Conservation (phyloP, 2,797 vertebrate genomes). For the Tragelaphus oryx region DNA sequence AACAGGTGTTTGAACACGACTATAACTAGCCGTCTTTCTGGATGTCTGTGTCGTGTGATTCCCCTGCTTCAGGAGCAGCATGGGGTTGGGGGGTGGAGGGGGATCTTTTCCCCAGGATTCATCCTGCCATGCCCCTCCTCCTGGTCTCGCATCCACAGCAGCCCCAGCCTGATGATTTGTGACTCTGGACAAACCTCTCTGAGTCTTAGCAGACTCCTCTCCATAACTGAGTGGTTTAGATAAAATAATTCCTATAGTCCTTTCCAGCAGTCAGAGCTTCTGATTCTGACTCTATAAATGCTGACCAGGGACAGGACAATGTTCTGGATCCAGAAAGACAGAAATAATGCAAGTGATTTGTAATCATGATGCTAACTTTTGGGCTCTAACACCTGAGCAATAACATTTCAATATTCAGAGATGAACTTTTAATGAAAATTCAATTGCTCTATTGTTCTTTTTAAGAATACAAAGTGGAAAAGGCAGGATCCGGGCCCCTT, state of each 20-base stretch:
- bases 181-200: not conserved
- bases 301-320: not conserved
- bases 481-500: not conserved
- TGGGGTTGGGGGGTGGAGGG: fast-evolving
- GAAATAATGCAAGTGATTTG: not conserved
- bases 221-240: not conserved
- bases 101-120: not conserved
- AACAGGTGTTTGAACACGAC: not conserved
- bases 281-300: not conserved
- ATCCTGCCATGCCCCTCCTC: not conserved
- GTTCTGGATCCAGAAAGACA: not conserved
- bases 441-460: slow-evolving; percentile 53
- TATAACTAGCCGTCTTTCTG: not conserved
- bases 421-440: slow-evolving; percentile 53
- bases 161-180: not conserved
- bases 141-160: not conserved
- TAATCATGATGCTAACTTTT: not conserved
- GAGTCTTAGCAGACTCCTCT: not conserved
- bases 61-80: not conserved
- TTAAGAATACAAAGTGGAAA: not conserved
- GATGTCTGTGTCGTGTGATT: not conserved
- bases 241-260: not conserved
- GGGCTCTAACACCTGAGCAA: not conserved
- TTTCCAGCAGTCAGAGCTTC: not conserved
- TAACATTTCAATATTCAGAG: slow-evolving; percentile 11